These are phyloP conservation scores for Phalloptychus januarius DNA, from an alignment of 2,797 vertebrate genomes.

Conservation along the genomic window DNA sequence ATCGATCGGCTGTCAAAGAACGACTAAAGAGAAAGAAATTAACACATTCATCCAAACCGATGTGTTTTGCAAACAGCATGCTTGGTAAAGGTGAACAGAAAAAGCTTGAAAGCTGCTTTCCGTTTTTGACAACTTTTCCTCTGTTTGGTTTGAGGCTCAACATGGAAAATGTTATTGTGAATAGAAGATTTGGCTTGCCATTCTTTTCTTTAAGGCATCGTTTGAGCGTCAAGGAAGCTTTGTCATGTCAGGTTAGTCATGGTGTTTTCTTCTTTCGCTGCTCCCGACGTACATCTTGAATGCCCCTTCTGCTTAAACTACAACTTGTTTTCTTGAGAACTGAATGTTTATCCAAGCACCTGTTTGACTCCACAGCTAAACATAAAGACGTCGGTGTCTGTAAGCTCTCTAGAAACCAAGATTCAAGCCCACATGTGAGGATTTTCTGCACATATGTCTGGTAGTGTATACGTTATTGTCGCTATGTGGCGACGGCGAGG, in stretches of 20 bases:
- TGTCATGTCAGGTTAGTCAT: constrained; percentile 13
- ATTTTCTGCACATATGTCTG: constrained; percentile 7
- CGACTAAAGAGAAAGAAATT: constrained; percentile 43
- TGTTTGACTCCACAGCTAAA: neutral
- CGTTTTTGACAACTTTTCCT: neutral
- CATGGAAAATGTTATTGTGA: constrained; percentile 11
- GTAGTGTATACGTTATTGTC: neutral
- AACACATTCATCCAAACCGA: constrained; percentile 22
- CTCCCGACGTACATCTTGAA: neutral
- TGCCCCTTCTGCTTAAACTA: neutral
- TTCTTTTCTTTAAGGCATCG: neutral
- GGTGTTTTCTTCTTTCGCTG: neutral
- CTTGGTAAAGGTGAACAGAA: neutral
- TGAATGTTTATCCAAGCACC: constrained; percentile 21
- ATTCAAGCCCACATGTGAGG: neutral
- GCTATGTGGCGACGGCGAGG: no score
- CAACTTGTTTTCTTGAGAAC: neutral
- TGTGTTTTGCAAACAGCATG: neutral
- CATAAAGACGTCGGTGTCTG: neutral
- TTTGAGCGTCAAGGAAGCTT: constrained; percentile 11
- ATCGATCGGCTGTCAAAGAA: constrained; percentile 61
- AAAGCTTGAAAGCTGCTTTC: neutral
- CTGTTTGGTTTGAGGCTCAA: constrained; percentile 10
- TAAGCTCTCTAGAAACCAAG: neutral
- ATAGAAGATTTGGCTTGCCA: constrained; percentile 15